A percentile compares a stretch with the other conserved stretches of the same genome.
These are phyloP conservation scores for Cynaeus angustus DNA, from an alignment of 2,888 invertebrate genomes.

Conservation along the genomic window DNA sequence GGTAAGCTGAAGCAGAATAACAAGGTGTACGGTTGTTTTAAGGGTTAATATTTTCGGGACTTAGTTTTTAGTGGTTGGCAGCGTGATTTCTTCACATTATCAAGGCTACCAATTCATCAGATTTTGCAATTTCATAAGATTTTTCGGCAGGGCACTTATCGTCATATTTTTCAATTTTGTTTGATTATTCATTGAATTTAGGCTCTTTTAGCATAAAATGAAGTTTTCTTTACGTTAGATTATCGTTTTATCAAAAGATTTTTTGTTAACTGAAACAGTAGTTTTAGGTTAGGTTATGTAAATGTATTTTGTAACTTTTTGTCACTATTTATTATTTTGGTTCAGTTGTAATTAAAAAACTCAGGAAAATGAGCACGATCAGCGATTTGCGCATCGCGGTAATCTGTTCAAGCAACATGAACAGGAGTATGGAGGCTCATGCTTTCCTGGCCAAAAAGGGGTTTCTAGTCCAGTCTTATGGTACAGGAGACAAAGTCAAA, in stretches of 20 bases:
- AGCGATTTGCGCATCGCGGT: slow-evolving; percentile 88
- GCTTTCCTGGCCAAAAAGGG: slow-evolving; percentile 98
- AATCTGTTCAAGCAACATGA: slow-evolving; percentile 99
- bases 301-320: slow-evolving; percentile 72
- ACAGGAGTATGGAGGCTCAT: slow-evolving; percentile 99
- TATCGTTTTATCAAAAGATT: neutral
- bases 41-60: too few species aligned
- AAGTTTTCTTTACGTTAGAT: slow-evolving; percentile 61
- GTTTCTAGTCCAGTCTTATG: slow-evolving; percentile 94
- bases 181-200: slow-evolving; percentile 89
- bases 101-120: neutral
- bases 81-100: neutral
- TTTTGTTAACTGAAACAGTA: neutral
- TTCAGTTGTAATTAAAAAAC: neutral
- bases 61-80: too few species aligned
- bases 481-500: slow-evolving; percentile 96
- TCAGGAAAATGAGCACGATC: slow-evolving; percentile 33
- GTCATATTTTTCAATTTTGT: slow-evolving; percentile 9
- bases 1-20: too few species aligned
- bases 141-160: neutral
- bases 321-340: slow-evolving; percentile 1
- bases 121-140: neutral
- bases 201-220: slow-evolving; percentile 87
- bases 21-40: too few species aligned
- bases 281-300: slow-evolving; percentile 18